phyloP scores from a whole-genome alignment of 2,113 vertebrate species.

The Perccottus glenii region DNA sequence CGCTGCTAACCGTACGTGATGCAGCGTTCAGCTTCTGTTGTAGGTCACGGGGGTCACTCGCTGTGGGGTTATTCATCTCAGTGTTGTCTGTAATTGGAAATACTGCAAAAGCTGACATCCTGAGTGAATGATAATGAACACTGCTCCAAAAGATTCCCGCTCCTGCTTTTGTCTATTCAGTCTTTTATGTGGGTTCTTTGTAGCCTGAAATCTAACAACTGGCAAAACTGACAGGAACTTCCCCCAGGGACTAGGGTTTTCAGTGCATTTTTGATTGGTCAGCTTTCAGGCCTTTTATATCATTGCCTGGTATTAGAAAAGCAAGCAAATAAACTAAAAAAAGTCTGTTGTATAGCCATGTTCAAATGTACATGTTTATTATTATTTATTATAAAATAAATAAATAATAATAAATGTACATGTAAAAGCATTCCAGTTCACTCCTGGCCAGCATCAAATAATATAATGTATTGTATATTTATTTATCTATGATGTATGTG shows the following conservation, averaged over 20 bases:
- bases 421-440: too few relatives aligned
- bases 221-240: slow-evolving; percentile 16
- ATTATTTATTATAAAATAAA: too few relatives aligned
- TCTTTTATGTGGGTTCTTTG: slow-evolving; percentile 16
- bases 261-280: background rate
- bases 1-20: slow-evolving; percentile 27
- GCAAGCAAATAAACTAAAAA: background rate
- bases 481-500: too few relatives aligned
- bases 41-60: slow-evolving; percentile 30
- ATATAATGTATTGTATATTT: too few relatives aligned
- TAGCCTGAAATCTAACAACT: slow-evolving; percentile 33
- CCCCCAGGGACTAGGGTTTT: background rate
- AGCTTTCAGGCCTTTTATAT: background rate
- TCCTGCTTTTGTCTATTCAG: background rate
- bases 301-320: background rate
- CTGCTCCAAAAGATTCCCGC: background rate
- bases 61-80: slow-evolving; percentile 45
- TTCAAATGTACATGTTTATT: too few relatives aligned
- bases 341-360: too few relatives aligned
- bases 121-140: slow-evolving; percentile 8
- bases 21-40: slow-evolving; percentile 27
- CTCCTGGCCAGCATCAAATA: too few relatives aligned
- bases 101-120: slow-evolving; percentile 6
- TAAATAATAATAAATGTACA: too few relatives aligned
- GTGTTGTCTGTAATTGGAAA: slow-evolving; percentile 48